These are phyloP conservation scores for Scolopax rusticola DNA, from an alignment of 2,797 vertebrate species.

Conservation along the genomic window DNA sequence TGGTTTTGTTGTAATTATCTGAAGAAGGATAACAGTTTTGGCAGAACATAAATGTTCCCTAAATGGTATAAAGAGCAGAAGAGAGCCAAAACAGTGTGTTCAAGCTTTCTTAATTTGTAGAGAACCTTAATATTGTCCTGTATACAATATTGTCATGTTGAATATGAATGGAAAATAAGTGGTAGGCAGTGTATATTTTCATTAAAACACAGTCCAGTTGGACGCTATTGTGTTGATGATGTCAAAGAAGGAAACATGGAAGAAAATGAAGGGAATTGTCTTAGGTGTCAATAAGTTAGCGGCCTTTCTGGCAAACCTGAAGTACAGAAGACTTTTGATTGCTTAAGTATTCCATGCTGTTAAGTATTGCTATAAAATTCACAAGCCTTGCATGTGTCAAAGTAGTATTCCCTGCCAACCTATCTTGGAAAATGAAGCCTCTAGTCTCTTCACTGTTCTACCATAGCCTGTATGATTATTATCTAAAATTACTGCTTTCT, in stretches of 20 bases:
- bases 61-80: background rate
- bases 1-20: background rate
- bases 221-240: background rate
- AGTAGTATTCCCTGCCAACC: background rate
- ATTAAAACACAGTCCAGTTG: background rate
- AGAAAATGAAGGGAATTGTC: background rate
- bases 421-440: background rate
- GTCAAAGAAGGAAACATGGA: background rate
- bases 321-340: background rate
- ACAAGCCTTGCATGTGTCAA: background rate
- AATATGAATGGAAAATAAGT: background rate
- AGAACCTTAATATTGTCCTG: background rate
- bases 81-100: background rate
- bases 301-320: background rate
- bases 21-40: background rate
- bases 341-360: background rate
- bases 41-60: background rate
- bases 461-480: background rate
- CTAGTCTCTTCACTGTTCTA: background rate
- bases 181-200: background rate
- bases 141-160: background rate
- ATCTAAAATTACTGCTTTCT: background rate
- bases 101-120: background rate
- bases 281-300: background rate
- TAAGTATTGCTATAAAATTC: background rate